phyloP scores from a whole-genome alignment of 2,797 vertebrate genomes.

The Austrolebias charrua region DNA sequence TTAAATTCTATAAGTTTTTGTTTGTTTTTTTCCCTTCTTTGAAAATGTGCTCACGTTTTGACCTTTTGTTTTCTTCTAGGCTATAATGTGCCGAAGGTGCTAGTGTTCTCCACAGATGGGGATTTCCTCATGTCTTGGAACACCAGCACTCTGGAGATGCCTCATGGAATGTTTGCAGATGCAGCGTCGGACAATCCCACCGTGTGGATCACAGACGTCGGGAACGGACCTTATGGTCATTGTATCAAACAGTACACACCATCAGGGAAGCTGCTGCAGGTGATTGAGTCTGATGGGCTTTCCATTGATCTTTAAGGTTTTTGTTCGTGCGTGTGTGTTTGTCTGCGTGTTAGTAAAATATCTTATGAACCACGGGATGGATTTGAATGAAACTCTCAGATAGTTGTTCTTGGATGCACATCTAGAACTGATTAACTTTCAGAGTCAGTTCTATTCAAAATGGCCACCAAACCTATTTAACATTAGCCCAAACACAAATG shows the following conservation, averaged over 20 bases:
- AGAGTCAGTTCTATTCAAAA: too few relatives aligned
- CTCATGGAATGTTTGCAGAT: slow-evolving; percentile 92
- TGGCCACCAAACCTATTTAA: too few relatives aligned
- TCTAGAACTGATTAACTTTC: too few relatives aligned
- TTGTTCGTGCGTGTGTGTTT: too few relatives aligned
- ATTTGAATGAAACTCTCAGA: too few relatives aligned
- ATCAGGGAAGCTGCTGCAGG: slow-evolving; percentile 86
- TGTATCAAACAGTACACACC: slow-evolving; percentile 90
- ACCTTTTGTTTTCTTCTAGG: slow-evolving; percentile 61
- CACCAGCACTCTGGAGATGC: slow-evolving; percentile 89
- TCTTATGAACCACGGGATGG: too few relatives aligned
- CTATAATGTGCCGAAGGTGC: slow-evolving; percentile 86
- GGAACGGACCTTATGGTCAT: slow-evolving; percentile 87
- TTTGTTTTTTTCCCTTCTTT: too few relatives aligned
- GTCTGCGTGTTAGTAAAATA: too few relatives aligned
- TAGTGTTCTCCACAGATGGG: slow-evolving; percentile 90
- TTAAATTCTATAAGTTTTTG: too few relatives aligned
- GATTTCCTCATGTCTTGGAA: slow-evolving; percentile 91
- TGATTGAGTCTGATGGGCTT: slow-evolving; percentile 18
- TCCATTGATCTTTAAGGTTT: not conserved
- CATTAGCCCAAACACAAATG: too few relatives aligned
- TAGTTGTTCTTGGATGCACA: too few relatives aligned
- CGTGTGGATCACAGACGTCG: slow-evolving; percentile 95
- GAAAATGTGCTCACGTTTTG: too few relatives aligned
- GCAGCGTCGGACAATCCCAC: slow-evolving; percentile 75